Evolutionary conservation across 1,140 invertebrate genomes (phyloP).

Genomic region (Ectropis grisescens): DNA sequence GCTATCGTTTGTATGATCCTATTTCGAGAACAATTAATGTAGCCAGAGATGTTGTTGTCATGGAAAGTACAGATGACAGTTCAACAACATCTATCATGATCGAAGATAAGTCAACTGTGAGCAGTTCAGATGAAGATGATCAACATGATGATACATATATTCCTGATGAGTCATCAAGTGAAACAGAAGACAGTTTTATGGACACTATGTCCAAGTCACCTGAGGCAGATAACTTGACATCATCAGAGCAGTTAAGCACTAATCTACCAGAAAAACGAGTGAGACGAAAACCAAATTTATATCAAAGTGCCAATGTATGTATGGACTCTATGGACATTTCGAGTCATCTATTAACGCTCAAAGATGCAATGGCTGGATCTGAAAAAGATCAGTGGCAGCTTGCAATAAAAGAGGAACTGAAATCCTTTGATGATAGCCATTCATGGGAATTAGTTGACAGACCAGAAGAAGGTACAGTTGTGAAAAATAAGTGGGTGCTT

Average conservation of each 20-base stretch:
- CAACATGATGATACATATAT: not conserved
- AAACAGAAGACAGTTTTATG: not conserved
- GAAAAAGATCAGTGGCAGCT: slow-evolving; percentile 3
- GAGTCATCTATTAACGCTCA: not conserved
- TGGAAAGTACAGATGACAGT: not conserved
- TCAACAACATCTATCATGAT: not conserved
- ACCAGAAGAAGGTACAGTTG: not conserved
- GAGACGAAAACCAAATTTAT: not conserved
- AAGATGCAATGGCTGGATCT: slow-evolving; percentile 1
- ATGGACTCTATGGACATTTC: not conserved
- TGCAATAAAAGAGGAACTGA: slow-evolving; percentile 1
- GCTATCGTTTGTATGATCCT: not conserved
- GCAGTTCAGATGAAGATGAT: not conserved
- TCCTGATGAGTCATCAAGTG: not conserved
- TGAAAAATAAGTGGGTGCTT: slow-evolving; percentile 5
- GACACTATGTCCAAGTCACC: too few relatives aligned
- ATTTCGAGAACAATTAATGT: not conserved
- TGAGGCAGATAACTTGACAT: not conserved
- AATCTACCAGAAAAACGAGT: not conserved
- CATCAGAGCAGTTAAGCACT: not conserved
- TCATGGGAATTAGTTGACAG: slow-evolving; percentile 3
- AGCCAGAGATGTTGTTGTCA: not conserved
- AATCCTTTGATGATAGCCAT: slow-evolving; percentile 1
- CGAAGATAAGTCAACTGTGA: not conserved
- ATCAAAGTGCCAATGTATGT: not conserved